Evolutionary conservation across 2,888 invertebrate species (phyloP).

Genomic region (Xestobium rufovillosum): DNA sequence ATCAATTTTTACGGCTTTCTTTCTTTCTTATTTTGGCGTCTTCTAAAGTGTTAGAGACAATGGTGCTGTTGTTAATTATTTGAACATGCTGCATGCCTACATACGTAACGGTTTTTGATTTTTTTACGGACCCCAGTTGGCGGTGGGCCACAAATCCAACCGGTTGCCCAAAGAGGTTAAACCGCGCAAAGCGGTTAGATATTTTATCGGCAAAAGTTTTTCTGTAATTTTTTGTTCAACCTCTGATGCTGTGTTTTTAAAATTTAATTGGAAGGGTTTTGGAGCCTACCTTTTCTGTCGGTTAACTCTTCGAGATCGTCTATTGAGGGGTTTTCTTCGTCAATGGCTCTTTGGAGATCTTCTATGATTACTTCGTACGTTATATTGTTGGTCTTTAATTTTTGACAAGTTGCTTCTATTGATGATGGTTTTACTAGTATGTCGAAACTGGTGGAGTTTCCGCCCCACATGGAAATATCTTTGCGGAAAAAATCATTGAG

Average conservation of each 20-base stretch:
- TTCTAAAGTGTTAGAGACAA: constrained; percentile 3
- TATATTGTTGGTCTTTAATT: constrained; percentile 56
- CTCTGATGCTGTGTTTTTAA: not conserved
- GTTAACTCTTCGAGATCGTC: constrained; percentile 62
- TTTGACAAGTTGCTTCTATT: constrained; percentile 54
- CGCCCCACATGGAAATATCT: constrained; percentile 62
- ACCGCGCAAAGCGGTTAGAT: constrained; percentile 29
- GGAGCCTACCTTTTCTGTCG: constrained; percentile 58
- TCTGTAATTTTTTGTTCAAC: constrained; percentile 19
- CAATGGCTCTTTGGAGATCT: constrained; percentile 70
- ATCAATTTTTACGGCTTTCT: too few relatives aligned
- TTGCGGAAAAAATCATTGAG: constrained; percentile 17
- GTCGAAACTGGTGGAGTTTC: constrained; percentile 57
- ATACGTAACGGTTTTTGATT: too few relatives aligned
- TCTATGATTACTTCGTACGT: constrained; percentile 65
- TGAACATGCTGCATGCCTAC: too few relatives aligned
- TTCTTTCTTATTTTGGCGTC: too few relatives aligned
- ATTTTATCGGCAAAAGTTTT: constrained; percentile 25
- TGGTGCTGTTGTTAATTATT: too few relatives aligned
- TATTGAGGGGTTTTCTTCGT: constrained; percentile 68
- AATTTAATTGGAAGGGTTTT: not conserved
- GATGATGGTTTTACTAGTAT: constrained; percentile 62
- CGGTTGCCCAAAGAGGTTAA: constrained; percentile 46
- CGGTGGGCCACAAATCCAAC: constrained; percentile 53
- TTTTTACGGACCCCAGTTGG: constrained; percentile 54